Conservation (phyloP, 2,113 vertebrate genomes). For the Meriones unguiculatus region DNA sequence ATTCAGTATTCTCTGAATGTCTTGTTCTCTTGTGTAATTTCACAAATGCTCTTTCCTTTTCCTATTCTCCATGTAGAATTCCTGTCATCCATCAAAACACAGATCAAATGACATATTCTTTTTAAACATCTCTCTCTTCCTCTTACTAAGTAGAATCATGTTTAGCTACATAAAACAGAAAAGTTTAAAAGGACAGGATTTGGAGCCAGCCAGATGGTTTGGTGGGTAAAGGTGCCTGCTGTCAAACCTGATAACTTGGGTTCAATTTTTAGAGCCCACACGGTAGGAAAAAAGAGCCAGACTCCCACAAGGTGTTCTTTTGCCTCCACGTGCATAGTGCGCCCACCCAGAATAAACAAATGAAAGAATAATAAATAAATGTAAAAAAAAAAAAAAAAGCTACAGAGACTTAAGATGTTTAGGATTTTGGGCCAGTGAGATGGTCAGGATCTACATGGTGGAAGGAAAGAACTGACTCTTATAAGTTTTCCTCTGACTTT, state of each 20-base stretch:
- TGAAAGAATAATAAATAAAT: neutral
- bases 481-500: neutral
- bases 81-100: slow-evolving; percentile 44
- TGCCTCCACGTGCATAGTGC: neutral
- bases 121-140: slow-evolving; percentile 1
- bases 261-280: neutral
- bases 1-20: slow-evolving; percentile 24
- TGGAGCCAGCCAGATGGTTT: neutral
- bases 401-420: neutral
- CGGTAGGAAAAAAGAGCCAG: neutral
- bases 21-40: slow-evolving; percentile 31
- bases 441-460: neutral
- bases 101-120: slow-evolving; percentile 38
- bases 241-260: neutral
- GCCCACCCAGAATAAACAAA: neutral
- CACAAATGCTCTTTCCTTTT: slow-evolving; percentile 31
- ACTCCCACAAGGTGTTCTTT: no score
- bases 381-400: neutral
- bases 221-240: neutral
- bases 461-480: neutral
- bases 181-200: slow-evolving; percentile 27
- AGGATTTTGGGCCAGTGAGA: neutral
- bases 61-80: slow-evolving; percentile 54
- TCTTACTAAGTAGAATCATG: slow-evolving; percentile 21
- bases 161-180: slow-evolving; percentile 23